A percentile compares a stretch with the other conserved stretches of the same genome.
Conservation (phyloP, 2,888 invertebrate genomes). For the Plebejus melissa region DNA sequence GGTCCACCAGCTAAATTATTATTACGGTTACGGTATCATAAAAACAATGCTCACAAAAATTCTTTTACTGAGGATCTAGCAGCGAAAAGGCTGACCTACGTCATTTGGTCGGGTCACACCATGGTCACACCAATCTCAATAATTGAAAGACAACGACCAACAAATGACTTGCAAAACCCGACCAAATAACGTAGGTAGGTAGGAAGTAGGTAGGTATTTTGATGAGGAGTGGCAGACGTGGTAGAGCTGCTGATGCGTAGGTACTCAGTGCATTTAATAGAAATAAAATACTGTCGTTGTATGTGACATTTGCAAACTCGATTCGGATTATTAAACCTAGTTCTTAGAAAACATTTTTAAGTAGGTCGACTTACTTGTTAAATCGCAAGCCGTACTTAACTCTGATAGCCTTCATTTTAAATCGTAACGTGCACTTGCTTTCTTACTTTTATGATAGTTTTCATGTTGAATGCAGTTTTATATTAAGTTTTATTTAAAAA, state of each 20-base stretch:
- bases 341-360: constrained; percentile 6
- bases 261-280: background rate
- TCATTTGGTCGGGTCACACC: too few relatives aligned
- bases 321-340: background rate
- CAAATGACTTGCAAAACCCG: too few relatives aligned
- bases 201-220: too few relatives aligned
- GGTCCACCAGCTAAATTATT: background rate
- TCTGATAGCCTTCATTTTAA: background rate
- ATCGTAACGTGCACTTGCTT: background rate
- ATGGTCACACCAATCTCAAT: too few relatives aligned
- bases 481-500: background rate
- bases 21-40: too few relatives aligned
- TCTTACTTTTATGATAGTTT: constrained; percentile 5
- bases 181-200: too few relatives aligned
- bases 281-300: background rate
- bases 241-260: background rate
- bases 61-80: too few relatives aligned
- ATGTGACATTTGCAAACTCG: background rate
- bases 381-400: background rate
- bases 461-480: background rate
- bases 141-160: too few relatives aligned
- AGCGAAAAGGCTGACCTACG: too few relatives aligned
- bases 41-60: too few relatives aligned
- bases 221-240: background rate
- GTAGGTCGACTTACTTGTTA: constrained; percentile 9